Evolutionary conservation across 2,113 vertebrate species (phyloP), one percentile per base, ranked within the genome.

Genomic region (Kryptolebias marmoratus): DNA sequence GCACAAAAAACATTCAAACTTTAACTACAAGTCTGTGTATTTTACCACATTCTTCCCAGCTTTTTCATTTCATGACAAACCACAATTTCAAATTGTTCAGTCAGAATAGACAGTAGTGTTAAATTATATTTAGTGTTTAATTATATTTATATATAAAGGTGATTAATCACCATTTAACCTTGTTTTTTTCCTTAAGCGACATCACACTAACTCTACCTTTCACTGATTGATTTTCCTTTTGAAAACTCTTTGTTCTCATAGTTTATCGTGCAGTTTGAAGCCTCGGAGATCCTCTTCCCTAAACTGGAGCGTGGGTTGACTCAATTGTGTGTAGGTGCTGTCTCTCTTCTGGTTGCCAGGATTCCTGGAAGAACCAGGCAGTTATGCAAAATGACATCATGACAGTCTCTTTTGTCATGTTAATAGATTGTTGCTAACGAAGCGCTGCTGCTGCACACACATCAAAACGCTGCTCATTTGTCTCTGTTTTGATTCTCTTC

Each of bases 301-400:
- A 57, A 42, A 18, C 22, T n/a, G 16, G 16, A 27, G 62, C 8
- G 18, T 64, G 45, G 61, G 36, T 65, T 22, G 22, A 22, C 22
- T 39, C 9, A 18, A 47, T 60, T 55, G 49, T 70, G 60, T 64
- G 54, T 60, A 22, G 55, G 71, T 55, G 64, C 63, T 49, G 39
- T 30, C 13, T 48, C 5, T 60, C 53, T 64, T 69, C 56, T 69
- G 75, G 90, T 91, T 93, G 87, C 89, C 86, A 89, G 83, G 92
- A 55, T 73, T 62, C 64, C 58, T 69, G 65, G 75, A 78, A 86
- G 70, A 78, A 80, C 63, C 66, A 47, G 54, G 16, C 77, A 73
- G 71, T 44, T 71, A 78, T 64, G 65, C 73, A 28, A 44, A 73
- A 54, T 27, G n/a, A 44, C 49, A 75, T 69, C 81, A 72, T 68